Percentiles rank a stretch among this genome's conserved stretches.
Evolutionary conservation across 2,797 vertebrate species (phyloP).

Genomic region (Lacerta bilineata): DNA sequence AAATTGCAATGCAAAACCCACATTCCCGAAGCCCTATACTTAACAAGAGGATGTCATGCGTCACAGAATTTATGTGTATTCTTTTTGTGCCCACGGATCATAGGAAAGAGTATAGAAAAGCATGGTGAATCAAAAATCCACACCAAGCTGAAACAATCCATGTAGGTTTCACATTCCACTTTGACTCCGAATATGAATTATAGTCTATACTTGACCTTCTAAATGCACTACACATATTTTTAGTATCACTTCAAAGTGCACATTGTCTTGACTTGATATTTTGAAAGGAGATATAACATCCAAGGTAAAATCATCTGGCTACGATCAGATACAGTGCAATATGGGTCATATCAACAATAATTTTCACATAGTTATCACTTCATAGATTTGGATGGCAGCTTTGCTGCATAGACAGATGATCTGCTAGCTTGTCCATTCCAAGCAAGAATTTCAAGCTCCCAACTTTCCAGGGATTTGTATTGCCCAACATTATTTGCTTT

Average conservation of each 20-base stretch:
- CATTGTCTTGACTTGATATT: not conserved
- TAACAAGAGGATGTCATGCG: accelerated
- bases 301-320: not conserved
- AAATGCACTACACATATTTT: constrained; percentile 29
- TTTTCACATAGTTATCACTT: constrained; percentile 10
- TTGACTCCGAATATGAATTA: not conserved
- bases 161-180: not conserved
- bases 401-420: not conserved
- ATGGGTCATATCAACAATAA: constrained; percentile 10
- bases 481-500: constrained; percentile 11
- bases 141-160: constrained; percentile 9
- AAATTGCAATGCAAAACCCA: constrained; percentile 8
- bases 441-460: not conserved
- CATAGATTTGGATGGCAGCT: constrained; percentile 4
- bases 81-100: not conserved
- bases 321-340: not conserved
- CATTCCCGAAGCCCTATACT: not conserved
- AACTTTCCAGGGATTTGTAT: constrained; percentile 24
- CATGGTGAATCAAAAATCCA: not conserved
- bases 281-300: not conserved
- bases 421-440: not conserved
- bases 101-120: not conserved
- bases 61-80: not conserved
- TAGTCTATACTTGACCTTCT: not conserved
- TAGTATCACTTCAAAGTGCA: not conserved